Conservation (phyloP, 2,797 vertebrate species). For the Cygnus olor region DNA sequence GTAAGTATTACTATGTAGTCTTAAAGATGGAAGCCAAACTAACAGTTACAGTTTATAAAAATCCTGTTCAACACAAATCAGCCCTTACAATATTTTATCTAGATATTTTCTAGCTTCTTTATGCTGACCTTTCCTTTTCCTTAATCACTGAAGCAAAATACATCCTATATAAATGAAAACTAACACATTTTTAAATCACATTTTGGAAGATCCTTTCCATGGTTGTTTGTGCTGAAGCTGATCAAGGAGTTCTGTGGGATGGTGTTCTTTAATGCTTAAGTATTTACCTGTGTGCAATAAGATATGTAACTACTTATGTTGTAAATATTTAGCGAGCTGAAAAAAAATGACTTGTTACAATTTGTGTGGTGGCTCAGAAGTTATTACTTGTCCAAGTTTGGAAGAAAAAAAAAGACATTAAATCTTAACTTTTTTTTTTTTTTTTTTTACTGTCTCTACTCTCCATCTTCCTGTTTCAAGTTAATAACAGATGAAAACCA, state of each 20-base stretch:
- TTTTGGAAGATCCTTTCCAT: background rate
- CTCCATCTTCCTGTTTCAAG: background rate
- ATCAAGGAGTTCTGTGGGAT: background rate
- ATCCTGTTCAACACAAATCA: background rate
- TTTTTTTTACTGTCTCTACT: too few species aligned
- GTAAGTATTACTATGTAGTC: background rate
- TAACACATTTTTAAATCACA: background rate
- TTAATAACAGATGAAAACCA: background rate
- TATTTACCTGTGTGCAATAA: background rate
- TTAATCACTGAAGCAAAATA: background rate
- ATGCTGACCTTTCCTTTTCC: background rate
- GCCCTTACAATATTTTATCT: background rate
- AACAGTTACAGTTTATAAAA: background rate
- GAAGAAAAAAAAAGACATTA: background rate
- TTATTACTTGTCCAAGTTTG: accelerated
- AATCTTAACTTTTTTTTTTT: background rate
- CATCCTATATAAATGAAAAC: background rate
- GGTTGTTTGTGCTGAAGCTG: background rate
- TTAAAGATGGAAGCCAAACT: background rate
- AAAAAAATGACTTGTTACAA: background rate
- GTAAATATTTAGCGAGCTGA: background rate
- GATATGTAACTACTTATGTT: background rate
- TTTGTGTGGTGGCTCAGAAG: background rate
- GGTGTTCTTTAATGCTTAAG: background rate
- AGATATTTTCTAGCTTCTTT: background rate